phyloP scores from a whole-genome alignment of 1,140 invertebrate species.

The Oedothorax gibbosus region DNA sequence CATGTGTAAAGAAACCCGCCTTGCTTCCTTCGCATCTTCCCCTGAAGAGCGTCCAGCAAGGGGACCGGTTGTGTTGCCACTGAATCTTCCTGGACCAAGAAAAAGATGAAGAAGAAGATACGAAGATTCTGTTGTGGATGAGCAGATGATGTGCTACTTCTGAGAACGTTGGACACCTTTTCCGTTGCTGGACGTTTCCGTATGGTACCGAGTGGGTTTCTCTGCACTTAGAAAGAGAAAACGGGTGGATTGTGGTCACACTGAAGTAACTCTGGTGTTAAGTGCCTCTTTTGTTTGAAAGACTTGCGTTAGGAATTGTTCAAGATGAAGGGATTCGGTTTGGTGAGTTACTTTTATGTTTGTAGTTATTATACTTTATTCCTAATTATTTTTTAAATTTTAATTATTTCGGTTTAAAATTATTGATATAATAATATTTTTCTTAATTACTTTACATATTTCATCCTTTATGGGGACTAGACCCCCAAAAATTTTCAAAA shows the following conservation, averaged over 20 bases:
- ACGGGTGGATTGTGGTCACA: not conserved
- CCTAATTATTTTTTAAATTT: too few species aligned
- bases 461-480: too few species aligned
- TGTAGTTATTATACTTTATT: too few species aligned
- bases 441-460: too few species aligned
- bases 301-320: not conserved
- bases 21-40: too few species aligned
- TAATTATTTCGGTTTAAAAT: too few species aligned
- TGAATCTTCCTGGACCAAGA: constrained; percentile 36
- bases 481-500: too few species aligned
- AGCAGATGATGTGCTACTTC: constrained; percentile 41
- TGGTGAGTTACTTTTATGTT: not conserved
- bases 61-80: constrained; percentile 45
- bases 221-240: not conserved
- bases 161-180: constrained; percentile 18
- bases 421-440: too few species aligned
- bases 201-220: too few species aligned
- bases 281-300: not conserved
- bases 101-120: constrained; percentile 26
- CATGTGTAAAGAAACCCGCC: too few species aligned
- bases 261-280: not conserved
- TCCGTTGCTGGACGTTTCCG: not conserved
- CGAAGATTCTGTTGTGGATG: constrained; percentile 17
- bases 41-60: too few species aligned
- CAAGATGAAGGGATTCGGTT: not conserved